Base-by-base conservation (phyloP, 1,140 invertebrate species). In the Drosophila nikananu region DNA sequence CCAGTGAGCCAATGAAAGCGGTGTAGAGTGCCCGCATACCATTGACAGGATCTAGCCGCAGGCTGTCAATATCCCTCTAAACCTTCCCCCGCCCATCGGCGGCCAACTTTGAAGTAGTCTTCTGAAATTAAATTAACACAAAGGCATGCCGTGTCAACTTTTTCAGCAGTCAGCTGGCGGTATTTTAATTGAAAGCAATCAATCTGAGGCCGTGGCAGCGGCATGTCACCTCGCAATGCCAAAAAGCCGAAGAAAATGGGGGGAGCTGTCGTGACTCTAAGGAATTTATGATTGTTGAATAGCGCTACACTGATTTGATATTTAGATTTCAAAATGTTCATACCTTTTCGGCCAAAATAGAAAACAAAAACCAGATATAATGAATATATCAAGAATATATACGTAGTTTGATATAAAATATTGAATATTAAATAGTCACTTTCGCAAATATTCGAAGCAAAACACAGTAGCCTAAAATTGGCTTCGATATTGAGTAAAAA, bases 181-280 rank as follows among this genome's bases (percentile, higher is more conserved):
- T 72, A 84, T 90, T 89, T 89, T 89, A 89, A 89, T 89, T 89
- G 86, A 89, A 89, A 75, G 81, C 81, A 89, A 89, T 89, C 84
- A 90, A 89, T 89, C 81, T 70, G 41, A 49, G 73, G 63, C 9
- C 42, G 15, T 41, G 44, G 23, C 30, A 62, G 13, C 46, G 41
- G 35, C 62, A 44, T 49, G 17, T 12, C 51, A 66, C 57, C 60
- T 66, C 57, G 49, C 44, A 13, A 12, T 30, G 19, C 3, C 21
- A 4, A 32, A 30, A 68, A 35, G 32, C 12, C n/a, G 5, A 32
- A 21, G 21, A n/a, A 21, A 25, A 15, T 30, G 52, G 46, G 49
- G 48, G 49, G 27, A 64, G 48, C 60, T 49, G 49, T 30, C 37
- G 37, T 25, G 15, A 15, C 9, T 32, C 44, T 10, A 17, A 25